Conservation (phyloP, 2,113 vertebrate genomes). For the Urocitellus parryii region DNA sequence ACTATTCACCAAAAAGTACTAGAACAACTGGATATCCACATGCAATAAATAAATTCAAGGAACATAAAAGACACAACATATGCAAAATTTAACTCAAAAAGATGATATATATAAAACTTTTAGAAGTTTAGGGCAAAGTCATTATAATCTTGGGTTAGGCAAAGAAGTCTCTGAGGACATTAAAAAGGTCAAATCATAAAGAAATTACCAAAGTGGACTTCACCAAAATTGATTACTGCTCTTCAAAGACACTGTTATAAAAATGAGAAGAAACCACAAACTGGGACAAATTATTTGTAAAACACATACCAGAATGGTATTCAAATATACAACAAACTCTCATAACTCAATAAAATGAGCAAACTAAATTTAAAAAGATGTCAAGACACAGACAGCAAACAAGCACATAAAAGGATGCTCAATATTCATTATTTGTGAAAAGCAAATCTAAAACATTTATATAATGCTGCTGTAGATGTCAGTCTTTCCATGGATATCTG, state of each 20-base stretch:
- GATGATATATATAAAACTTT: not conserved
- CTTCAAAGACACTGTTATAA: not conserved
- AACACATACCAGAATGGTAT: not conserved
- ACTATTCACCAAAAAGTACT: not conserved
- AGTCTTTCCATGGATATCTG: not conserved
- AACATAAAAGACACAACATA: not conserved
- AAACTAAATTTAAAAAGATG: not conserved
- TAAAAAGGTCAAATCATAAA: not conserved
- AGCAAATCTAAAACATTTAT: conserved; percentile 5
- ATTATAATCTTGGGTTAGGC: not conserved
- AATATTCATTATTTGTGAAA: not conserved
- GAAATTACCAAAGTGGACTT: not conserved
- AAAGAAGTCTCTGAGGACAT: not conserved
- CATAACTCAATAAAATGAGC: not conserved
- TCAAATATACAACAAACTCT: not conserved
- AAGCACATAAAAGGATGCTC: not conserved
- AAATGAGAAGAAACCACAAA: not conserved
- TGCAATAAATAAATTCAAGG: not conserved
- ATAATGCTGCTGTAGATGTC: not conserved
- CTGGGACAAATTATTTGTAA: not conserved
- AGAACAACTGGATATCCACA: not conserved
- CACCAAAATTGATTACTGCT: conserved; percentile 16
- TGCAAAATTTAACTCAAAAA: conserved; percentile 2
- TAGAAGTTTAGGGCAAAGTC: not conserved
- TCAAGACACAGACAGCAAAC: not conserved